These are phyloP conservation scores for Atrichornis clamosus DNA, from an alignment of 2,113 vertebrate species.

Conservation along the genomic window DNA sequence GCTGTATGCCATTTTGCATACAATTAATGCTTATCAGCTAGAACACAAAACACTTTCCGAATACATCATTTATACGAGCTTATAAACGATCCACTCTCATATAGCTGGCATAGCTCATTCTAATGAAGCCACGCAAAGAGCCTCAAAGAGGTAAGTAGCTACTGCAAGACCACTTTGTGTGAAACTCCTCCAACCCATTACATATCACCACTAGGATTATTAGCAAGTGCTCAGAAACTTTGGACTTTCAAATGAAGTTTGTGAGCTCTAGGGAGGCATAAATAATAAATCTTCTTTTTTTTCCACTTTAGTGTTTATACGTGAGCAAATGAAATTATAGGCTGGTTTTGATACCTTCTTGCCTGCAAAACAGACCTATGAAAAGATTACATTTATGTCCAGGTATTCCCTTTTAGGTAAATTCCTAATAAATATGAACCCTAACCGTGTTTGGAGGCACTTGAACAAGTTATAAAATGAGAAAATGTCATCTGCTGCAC, in stretches of 20 bases:
- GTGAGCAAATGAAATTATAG: background rate
- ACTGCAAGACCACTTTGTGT: background rate
- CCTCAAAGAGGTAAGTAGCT: constrained; percentile 14
- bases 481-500: background rate
- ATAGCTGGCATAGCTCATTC: background rate
- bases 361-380: background rate
- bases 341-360: background rate
- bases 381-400: background rate
- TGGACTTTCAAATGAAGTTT: background rate
- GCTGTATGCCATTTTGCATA: constrained; percentile 33
- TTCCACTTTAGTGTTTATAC: background rate
- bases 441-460: background rate
- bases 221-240: background rate
- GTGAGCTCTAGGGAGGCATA: background rate
- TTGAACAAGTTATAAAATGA: background rate
- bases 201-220: background rate
- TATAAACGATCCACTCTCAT: constrained; percentile 33
- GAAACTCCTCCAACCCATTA: background rate
- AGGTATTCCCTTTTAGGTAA: background rate
- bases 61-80: constrained; percentile 30
- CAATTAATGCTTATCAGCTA: constrained; percentile 56
- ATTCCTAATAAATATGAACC: background rate
- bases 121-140: background rate
- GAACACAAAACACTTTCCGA: constrained; percentile 9
- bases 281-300: background rate